A percentile compares a stretch with the other conserved stretches of the same genome.
These are phyloP conservation scores for Callorhinus ursinus DNA, from an alignment of 2,113 vertebrate genomes.

Conservation along the genomic window DNA sequence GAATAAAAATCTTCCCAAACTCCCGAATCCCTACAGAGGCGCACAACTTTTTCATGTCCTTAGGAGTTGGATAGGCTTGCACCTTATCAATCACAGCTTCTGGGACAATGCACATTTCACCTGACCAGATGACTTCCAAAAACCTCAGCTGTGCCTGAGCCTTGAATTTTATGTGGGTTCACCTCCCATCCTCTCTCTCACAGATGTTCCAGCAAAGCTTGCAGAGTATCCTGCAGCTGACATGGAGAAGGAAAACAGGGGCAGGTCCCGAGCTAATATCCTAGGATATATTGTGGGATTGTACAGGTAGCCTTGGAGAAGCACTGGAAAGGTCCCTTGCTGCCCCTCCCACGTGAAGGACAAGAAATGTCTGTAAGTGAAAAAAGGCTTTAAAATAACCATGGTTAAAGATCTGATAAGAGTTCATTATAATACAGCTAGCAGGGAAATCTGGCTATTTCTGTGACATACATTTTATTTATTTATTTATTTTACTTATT, in stretches of 20 bases:
- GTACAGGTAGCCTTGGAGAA: not conserved
- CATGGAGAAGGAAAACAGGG: not conserved
- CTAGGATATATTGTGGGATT: not conserved
- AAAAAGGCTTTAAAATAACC: not conserved
- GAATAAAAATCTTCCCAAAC: not conserved
- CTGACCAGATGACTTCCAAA: not conserved
- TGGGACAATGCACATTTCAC: not conserved
- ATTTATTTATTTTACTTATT: too few relatives aligned
- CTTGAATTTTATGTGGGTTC: not conserved
- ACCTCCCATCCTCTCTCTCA: not conserved
- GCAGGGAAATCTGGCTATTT: not conserved
- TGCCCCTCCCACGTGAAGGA: not conserved
- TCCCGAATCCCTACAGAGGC: not conserved
- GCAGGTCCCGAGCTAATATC: too few relatives aligned
- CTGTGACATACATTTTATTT: not conserved
- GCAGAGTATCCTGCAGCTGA: not conserved
- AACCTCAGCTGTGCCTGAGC: not conserved
- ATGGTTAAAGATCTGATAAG: not conserved
- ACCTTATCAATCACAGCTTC: not conserved
- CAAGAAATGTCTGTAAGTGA: not conserved
- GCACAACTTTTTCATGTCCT: not conserved
- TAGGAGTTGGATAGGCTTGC: not conserved
- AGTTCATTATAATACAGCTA: not conserved
- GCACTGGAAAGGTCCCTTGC: not conserved
- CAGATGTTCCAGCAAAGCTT: not conserved